Conservation (phyloP, 2,888 invertebrate genomes). For the Xestia ashworthii region DNA sequence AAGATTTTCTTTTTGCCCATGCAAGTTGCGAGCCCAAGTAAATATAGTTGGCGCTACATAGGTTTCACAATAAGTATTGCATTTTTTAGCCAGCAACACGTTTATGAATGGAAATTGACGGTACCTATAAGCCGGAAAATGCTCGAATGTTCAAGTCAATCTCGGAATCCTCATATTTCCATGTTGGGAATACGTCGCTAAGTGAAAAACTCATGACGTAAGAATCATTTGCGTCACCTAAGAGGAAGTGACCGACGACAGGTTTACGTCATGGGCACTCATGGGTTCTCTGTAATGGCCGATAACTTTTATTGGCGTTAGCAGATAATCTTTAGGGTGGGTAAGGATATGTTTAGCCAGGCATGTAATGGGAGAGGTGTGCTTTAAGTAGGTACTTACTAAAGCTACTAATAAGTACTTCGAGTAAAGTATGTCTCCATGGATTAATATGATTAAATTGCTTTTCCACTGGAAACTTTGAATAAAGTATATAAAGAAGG, state of each 20-base stretch:
- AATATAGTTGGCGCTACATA: neutral
- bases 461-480: neutral
- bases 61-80: neutral
- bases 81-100: neutral
- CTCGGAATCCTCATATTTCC: conserved; percentile 16
- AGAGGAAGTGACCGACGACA: conserved; percentile 29
- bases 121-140: neutral
- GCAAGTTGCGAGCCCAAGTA: neutral
- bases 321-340: conserved; percentile 10
- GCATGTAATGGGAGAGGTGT: neutral
- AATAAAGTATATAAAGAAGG: neutral
- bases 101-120: neutral
- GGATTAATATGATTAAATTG: neutral
- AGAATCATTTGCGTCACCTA: conserved; percentile 37
- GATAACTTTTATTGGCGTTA: conserved; percentile 34
- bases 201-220: conserved; percentile 47
- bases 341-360: neutral
- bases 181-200: conserved; percentile 22
- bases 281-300: conserved; percentile 25
- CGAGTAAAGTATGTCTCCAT: neutral
- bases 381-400: too few relatives aligned
- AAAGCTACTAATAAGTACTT: too few relatives aligned
- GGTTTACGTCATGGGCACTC: conserved; percentile 33
- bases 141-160: neutral
- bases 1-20: neutral